Evolutionary conservation across 2,888 invertebrate genomes (phyloP).

Genomic region (Parnassius apollo): DNA sequence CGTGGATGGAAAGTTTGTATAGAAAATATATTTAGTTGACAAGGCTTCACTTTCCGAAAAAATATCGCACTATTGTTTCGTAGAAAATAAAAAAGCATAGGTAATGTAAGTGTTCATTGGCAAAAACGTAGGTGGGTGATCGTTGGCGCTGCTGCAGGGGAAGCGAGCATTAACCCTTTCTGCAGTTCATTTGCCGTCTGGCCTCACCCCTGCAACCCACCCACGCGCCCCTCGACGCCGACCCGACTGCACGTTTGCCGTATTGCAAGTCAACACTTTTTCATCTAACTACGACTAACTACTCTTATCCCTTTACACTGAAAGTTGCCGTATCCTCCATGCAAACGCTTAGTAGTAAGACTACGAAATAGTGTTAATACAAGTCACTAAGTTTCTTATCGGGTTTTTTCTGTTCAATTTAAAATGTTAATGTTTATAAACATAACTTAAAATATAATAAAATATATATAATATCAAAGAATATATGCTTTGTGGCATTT

Average conservation of each 20-base stretch:
- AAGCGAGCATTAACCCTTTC: slow-evolving; percentile 81
- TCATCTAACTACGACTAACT: slow-evolving; percentile 31
- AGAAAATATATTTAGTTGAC: neutral
- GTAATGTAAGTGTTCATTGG: slow-evolving; percentile 40
- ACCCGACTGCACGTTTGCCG: slow-evolving; percentile 63
- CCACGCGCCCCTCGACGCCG: slow-evolving; percentile 52
- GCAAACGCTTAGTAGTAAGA: slow-evolving; percentile 11
- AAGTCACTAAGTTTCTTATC: too few relatives aligned
- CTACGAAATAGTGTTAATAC: too few relatives aligned
- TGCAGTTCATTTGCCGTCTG: slow-evolving; percentile 83
- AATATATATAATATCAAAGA: neutral
- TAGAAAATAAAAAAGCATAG: slow-evolving; percentile 23
- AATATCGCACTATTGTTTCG: slow-evolving; percentile 4
- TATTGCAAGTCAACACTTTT: slow-evolving; percentile 65
- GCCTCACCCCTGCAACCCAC: slow-evolving; percentile 75
- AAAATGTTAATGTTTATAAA: neutral
- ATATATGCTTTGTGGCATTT: neutral
- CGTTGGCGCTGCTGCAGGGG: slow-evolving; percentile 76
- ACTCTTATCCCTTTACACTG: slow-evolving; percentile 28
- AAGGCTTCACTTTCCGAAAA: slow-evolving; percentile 19
- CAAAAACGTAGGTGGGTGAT: slow-evolving; percentile 62
- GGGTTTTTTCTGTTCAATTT: too few relatives aligned
- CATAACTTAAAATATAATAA: neutral
- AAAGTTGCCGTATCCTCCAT: slow-evolving; percentile 17
- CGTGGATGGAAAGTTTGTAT: too few relatives aligned